Percentiles rank a stretch among this genome's conserved stretches.
These are phyloP conservation scores for Cryptophagus acutangulus DNA, from an alignment of 2,888 invertebrate genomes.

Conservation along the genomic window DNA sequence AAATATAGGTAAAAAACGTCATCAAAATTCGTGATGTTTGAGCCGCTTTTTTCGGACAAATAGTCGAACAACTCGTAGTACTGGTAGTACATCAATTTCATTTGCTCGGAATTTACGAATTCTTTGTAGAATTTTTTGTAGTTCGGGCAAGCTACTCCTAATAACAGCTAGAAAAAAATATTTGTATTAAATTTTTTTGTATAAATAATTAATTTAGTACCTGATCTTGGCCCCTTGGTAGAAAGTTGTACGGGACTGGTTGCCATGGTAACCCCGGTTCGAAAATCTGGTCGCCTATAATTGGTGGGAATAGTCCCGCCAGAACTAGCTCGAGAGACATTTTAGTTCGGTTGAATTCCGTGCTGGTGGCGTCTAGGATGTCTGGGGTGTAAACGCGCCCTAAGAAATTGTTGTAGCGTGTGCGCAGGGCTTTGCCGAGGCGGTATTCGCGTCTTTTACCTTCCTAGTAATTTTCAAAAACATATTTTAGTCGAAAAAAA, in stretches of 20 bases:
- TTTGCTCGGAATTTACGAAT: slow-evolving; percentile 30
- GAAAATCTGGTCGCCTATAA: slow-evolving; percentile 15
- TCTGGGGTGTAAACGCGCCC: neutral
- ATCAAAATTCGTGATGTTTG: neutral
- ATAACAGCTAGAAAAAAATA: slow-evolving; percentile 14
- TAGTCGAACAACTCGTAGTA: neutral
- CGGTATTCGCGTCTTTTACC: neutral
- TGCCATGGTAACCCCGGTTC: neutral
- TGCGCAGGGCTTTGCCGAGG: neutral
- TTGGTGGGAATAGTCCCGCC: slow-evolving; percentile 1
- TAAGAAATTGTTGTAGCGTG: neutral
- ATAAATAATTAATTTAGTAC: too few relatives aligned
- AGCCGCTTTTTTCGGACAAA: neutral
- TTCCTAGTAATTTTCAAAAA: too few relatives aligned
- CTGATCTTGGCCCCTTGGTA: neutral
- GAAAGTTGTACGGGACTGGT: neutral
- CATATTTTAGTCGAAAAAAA: neutral
- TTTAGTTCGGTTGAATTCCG: neutral
- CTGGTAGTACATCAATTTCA: slow-evolving; percentile 43
- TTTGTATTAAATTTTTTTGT: too few relatives aligned
- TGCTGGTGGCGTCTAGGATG: neutral
- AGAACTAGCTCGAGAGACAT: slow-evolving; percentile 1
- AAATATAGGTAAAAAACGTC: neutral
- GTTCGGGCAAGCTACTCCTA: slow-evolving; percentile 19
- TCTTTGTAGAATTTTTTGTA: slow-evolving; percentile 23